Evolutionary conservation across 2,797 vertebrate genomes (phyloP), one percentile per base, ranked within the genome.

Genomic region (Myiotriccus ornatus): DNA sequence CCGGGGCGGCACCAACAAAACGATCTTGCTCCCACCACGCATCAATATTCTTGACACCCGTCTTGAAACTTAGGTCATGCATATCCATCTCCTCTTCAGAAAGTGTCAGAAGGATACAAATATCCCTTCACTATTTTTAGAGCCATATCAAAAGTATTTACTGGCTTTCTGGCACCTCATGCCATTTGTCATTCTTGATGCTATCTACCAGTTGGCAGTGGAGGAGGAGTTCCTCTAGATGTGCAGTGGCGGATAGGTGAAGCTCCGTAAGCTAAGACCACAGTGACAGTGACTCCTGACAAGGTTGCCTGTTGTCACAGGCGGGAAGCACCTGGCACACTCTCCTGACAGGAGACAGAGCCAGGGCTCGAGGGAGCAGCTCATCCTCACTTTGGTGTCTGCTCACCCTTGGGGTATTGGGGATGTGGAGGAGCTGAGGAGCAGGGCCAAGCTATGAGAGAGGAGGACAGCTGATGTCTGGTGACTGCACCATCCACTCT

Each of bases 31-130:
- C 88, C 32, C 57, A 95, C 94, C 87, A 75, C 92, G 80, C 96
- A 98, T 98, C 97, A 97, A 96, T 98, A 98, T 97, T 96, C 97
- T 94, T 98, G 98, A 98, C 98, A 97, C 95, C 82, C 71, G 2
- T 97, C 98, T 97, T 88, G 97, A 97, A 97, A 94, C 96, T 95
- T 95, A 96, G 97, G 97, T 96, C 97, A 89, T 96, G 96, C 96
- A 87, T 97, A 98, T 97, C 97, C 92, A 95, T 98, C 97, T 97
- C 93, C 97, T 94, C 93, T 95, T 95, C 82, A 89, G 87, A 78
- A 97, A 95, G 93, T 96, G 97, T 97, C 98, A 97, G 74, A 89
- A 93, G 79, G 84, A 92, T 94, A 90, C 96, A 97, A 94, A 97
- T 97, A 97, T 87, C 91, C 89, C 56, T 91, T 94, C 70, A 67